phyloP scores from a whole-genome alignment of 37 sponge, comb jelly and placozoan genomes.

The Tethya wilhelma region DNA sequence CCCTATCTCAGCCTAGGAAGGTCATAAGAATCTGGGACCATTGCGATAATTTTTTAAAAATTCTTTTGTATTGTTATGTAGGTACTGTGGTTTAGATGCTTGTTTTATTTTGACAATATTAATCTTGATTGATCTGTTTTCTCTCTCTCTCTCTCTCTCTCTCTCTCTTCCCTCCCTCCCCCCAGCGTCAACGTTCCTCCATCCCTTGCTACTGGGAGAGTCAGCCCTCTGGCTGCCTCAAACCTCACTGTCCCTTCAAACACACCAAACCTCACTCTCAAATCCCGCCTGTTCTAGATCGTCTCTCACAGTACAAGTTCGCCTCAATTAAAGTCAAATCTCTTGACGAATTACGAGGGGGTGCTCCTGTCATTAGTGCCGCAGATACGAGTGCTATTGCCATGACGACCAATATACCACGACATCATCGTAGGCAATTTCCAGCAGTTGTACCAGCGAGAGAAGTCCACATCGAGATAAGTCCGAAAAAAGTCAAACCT shows the following conservation, averaged over 20 bases:
- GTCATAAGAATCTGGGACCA: no score
- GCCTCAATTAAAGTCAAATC: conserved; percentile 46
- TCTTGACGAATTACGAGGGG: conserved; percentile 54
- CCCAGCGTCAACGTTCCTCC: conserved; percentile 60
- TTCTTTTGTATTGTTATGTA: no score
- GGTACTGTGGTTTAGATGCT: background rate
- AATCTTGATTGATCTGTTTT: no score
- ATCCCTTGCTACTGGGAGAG: conserved; percentile 90
- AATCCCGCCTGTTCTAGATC: background rate
- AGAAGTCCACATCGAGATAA: background rate
- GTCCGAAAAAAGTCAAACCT: background rate
- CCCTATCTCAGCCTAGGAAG: no score
- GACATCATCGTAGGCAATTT: no score
- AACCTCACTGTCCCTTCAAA: conserved; percentile 73
- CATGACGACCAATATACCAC: no score
- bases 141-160: background rate
- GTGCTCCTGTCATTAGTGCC: background rate
- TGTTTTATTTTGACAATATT: background rate
- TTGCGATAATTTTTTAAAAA: no score
- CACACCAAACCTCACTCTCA: conserved; percentile 55
- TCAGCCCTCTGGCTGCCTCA: conserved; percentile 70
- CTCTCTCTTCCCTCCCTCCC: background rate
- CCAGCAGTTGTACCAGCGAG: background rate
- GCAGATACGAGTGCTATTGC: background rate
- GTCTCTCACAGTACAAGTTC: conserved; percentile 42